Percentiles rank a stretch among this genome's conserved stretches.
These are phyloP conservation scores for Chelonia mydas DNA, from an alignment of 2,797 vertebrate genomes.

Conservation along the genomic window DNA sequence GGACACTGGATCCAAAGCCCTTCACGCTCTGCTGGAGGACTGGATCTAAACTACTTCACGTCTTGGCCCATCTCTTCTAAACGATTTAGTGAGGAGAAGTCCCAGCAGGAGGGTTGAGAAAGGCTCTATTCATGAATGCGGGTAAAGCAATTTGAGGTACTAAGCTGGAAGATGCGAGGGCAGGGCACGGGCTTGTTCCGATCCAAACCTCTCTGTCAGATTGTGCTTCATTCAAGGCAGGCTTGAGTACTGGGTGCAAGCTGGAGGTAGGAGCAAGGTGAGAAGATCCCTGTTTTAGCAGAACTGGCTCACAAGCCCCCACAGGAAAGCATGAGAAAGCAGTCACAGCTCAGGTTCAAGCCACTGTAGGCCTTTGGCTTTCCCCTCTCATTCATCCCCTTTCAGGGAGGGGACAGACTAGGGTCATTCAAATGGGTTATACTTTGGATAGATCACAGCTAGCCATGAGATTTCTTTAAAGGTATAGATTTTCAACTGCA, in stretches of 20 bases:
- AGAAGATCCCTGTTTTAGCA: neutral
- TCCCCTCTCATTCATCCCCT: neutral
- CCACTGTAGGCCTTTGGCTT: neutral
- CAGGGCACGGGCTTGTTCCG: neutral
- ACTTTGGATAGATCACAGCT: neutral
- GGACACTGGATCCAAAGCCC: neutral
- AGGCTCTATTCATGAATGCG: neutral
- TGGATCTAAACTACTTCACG: neutral
- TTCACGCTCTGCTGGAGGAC: neutral
- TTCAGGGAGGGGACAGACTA: neutral
- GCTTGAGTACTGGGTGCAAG: neutral
- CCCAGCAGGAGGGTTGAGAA: neutral
- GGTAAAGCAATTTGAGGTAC: rapidly evolving
- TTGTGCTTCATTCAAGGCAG: neutral
- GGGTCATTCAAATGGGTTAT: neutral
- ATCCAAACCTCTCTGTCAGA: neutral
- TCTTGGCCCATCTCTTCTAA: neutral
- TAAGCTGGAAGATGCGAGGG: neutral
- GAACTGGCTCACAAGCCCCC: neutral
- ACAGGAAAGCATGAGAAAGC: neutral
- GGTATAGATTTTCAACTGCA: neutral
- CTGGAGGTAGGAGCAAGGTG: neutral
- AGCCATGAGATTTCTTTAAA: neutral
- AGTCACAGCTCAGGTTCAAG: neutral
- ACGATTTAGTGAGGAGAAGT: neutral